Percentiles rank a stretch among this genome's conserved stretches.
phyloP scores from a whole-genome alignment of 2,888 invertebrate genomes.

The Erebia epiphron region DNA sequence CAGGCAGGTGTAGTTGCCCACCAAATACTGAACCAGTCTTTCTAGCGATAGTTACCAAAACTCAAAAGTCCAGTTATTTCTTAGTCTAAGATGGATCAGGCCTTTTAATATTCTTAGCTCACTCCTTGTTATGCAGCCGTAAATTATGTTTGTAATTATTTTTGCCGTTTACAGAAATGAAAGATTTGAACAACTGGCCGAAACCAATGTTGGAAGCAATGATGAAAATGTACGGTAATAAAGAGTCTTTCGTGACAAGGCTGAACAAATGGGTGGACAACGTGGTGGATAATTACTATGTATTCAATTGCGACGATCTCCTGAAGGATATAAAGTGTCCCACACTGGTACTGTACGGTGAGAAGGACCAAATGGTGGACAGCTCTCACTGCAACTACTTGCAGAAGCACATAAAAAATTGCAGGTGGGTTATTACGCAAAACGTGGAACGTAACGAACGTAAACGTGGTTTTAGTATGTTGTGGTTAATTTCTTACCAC shows the following conservation, averaged over 20 bases:
- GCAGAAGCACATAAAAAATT: constrained; percentile 2
- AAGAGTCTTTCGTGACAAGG: constrained; percentile 54
- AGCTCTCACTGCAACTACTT: constrained; percentile 7
- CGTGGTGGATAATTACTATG: constrained; percentile 47
- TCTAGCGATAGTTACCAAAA: too few species aligned
- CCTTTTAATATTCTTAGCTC: too few species aligned
- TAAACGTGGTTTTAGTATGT: too few species aligned
- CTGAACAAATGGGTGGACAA: constrained; percentile 85
- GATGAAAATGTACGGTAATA: constrained; percentile 85
- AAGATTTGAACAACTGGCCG: constrained; percentile 88
- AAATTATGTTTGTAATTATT: background rate
- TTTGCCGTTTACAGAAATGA: constrained; percentile 65
- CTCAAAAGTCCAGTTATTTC: too few species aligned
- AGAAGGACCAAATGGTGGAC: constrained; percentile 21
- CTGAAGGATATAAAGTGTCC: constrained; percentile 12
- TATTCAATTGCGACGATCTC: background rate
- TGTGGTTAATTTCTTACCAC: too few species aligned
- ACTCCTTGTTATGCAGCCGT: background rate
- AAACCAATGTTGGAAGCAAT: constrained; percentile 86
- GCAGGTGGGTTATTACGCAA: background rate
- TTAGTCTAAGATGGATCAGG: too few species aligned
- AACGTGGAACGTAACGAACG: too few species aligned
- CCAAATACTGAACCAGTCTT: too few species aligned
- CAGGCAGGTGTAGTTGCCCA: too few species aligned
- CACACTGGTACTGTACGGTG: constrained; percentile 19